Percentiles rank a stretch among this genome's conserved stretches.
These are phyloP conservation scores for Eulemur rufifrons DNA, from an alignment of 2,113 vertebrate genomes.

Conservation along the genomic window DNA sequence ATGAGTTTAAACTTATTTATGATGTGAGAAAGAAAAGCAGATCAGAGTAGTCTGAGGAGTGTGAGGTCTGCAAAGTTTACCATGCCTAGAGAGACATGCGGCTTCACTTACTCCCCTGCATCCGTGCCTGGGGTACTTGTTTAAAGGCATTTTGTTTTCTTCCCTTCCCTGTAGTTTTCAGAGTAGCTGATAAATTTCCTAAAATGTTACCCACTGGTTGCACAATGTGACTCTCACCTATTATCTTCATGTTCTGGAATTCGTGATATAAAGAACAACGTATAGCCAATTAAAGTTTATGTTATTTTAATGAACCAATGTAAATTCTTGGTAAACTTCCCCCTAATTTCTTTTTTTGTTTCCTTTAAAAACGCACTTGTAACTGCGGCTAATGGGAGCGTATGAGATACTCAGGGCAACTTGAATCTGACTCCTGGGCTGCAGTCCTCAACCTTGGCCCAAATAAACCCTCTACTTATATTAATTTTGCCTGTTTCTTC, in stretches of 20 bases:
- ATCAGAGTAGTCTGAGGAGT: neutral
- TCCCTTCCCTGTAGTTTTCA: neutral
- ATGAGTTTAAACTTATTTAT: neutral
- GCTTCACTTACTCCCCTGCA: neutral
- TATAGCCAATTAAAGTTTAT: neutral
- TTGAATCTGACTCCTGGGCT: neutral
- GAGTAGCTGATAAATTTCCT: neutral
- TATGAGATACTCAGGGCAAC: neutral
- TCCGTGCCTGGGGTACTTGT: neutral
- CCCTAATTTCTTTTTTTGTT: neutral
- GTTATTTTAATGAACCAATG: neutral
- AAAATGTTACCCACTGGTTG: neutral
- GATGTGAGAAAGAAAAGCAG: neutral
- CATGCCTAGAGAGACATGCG: neutral
- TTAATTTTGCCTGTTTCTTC: neutral
- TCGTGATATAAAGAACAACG: neutral
- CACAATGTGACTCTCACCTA: neutral
- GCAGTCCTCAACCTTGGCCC: neutral
- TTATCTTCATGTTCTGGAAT: neutral
- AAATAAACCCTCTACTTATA: neutral
- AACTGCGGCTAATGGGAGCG: neutral
- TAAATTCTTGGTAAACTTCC: neutral
- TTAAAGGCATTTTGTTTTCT: neutral
- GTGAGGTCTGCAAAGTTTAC: neutral
- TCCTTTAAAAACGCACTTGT: neutral